phyloP scores from a whole-genome alignment of 2,797 vertebrate genomes.

The Pogonophryne albipinna region DNA sequence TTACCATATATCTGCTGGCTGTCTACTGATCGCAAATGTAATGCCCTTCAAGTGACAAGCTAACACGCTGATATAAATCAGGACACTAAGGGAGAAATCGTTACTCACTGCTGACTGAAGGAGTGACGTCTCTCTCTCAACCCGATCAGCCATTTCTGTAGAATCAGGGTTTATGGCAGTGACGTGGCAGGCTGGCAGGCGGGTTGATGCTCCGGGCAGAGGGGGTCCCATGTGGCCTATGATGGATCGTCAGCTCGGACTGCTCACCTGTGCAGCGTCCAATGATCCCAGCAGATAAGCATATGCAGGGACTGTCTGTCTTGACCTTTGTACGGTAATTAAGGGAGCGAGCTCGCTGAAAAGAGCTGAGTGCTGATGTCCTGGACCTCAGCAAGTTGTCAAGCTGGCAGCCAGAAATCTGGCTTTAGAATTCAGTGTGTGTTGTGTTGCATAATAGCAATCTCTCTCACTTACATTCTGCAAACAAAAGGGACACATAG shows the following conservation, averaged over 20 bases:
- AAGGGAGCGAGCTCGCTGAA: slow-evolving; percentile 33
- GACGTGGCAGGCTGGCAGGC: slow-evolving; percentile 21
- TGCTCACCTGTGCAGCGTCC: slow-evolving; percentile 55
- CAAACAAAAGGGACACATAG: neutral
- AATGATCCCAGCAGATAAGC: slow-evolving; percentile 52
- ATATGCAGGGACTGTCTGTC: slow-evolving; percentile 48
- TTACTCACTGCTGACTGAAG: slow-evolving; percentile 27
- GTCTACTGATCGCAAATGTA: slow-evolving; percentile 29
- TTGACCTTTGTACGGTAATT: slow-evolving; percentile 67
- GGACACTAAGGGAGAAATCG: slow-evolving; percentile 30
- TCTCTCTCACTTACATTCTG: neutral
- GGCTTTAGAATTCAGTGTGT: slow-evolving; percentile 1
- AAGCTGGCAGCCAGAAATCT: slow-evolving; percentile 7
- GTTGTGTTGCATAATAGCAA: neutral
- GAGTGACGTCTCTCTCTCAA: neutral
- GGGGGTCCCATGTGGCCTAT: slow-evolving; percentile 41
- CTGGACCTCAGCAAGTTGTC: slow-evolving; percentile 26
- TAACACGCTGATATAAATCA: slow-evolving; percentile 52
- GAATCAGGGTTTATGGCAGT: slow-evolving; percentile 22
- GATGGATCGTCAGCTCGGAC: slow-evolving; percentile 66
- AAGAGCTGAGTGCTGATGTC: slow-evolving; percentile 59
- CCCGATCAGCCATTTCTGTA: slow-evolving; percentile 15
- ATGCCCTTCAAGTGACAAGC: slow-evolving; percentile 51
- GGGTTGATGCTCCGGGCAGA: slow-evolving; percentile 6
- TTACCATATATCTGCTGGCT: slow-evolving; percentile 52